phyloP scores from a whole-genome alignment of 2,797 vertebrate genomes.

The Ambastaia sidthimunki region DNA sequence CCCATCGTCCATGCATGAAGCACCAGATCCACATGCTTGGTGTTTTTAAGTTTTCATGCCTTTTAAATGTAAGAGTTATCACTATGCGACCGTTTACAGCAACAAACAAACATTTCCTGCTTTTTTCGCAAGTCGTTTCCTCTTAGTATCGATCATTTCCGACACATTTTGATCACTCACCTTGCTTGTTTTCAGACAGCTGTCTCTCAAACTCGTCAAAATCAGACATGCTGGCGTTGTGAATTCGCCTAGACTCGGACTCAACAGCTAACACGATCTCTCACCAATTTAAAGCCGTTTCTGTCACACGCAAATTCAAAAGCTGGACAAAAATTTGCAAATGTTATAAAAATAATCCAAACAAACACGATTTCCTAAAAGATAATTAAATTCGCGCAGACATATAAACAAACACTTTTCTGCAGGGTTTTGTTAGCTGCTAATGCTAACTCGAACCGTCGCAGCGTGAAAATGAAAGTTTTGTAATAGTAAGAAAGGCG shows the following conservation, averaged over 20 bases:
- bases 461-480: neutral
- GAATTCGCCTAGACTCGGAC: neutral
- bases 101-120: constrained; percentile 8
- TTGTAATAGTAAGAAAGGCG: neutral
- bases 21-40: neutral
- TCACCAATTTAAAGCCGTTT: neutral
- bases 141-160: no score
- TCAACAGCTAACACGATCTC: constrained; percentile 8
- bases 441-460: constrained; percentile 22
- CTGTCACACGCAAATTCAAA: neutral
- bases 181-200: constrained; percentile 83
- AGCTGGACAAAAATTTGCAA: neutral
- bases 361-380: neutral
- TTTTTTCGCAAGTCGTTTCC: neutral
- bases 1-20: neutral
- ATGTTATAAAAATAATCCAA: constrained; percentile 1
- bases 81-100: neutral
- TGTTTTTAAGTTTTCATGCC: neutral
- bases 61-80: neutral
- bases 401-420: constrained; percentile 13
- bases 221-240: constrained; percentile 74
- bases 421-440: constrained; percentile 37
- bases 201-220: constrained; percentile 85
- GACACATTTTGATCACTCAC: constrained; percentile 56
- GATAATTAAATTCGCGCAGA: neutral